Conservation (phyloP, 2,888 invertebrate genomes). For the Oscheius sp. region DNA sequence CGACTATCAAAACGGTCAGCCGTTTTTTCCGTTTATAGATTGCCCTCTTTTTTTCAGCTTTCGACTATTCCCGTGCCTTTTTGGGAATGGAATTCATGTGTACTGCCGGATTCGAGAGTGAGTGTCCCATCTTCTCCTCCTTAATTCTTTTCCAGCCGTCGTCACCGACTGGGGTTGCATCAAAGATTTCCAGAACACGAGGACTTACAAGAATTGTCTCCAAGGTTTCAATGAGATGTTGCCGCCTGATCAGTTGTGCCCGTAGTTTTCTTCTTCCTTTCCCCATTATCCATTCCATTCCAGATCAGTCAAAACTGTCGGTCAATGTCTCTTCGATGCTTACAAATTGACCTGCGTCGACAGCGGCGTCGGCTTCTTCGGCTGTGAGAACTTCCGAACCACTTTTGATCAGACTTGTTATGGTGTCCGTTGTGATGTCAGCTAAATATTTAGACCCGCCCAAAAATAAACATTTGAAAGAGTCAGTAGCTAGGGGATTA, state of each 20-base stretch:
- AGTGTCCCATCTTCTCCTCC: background rate
- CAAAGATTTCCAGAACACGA: conserved; percentile 40
- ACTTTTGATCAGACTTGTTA: conserved; percentile 61
- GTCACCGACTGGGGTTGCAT: conserved; percentile 49
- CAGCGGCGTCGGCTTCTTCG: conserved; percentile 53
- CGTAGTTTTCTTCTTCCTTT: conserved; percentile 31
- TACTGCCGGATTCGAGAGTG: conserved; percentile 60
- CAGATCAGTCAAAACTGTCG: conserved; percentile 49
- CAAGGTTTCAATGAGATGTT: conserved; percentile 50
- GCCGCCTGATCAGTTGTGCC: conserved; percentile 51
- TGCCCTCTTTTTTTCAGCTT: conserved; percentile 45
- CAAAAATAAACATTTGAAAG: background rate
- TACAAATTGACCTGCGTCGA: conserved; percentile 47
- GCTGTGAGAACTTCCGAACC: conserved; percentile 60
- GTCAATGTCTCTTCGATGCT: conserved; percentile 49
- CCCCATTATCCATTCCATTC: background rate
- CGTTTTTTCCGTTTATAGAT: background rate
- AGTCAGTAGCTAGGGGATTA: conserved; percentile 17
- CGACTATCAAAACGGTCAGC: conserved; percentile 43
- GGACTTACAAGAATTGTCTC: conserved; percentile 44
- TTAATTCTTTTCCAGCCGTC: conserved; percentile 42
- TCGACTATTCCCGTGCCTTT: conserved; percentile 59
- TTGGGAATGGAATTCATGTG: conserved; percentile 59
- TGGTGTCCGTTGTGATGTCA: conserved; percentile 45
- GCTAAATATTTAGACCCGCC: conserved; percentile 4